Percentiles rank a stretch among this genome's conserved stretches.
These are phyloP conservation scores for Zosterops borbonicus DNA, from an alignment of 2,113 vertebrate genomes.

Conservation along the genomic window DNA sequence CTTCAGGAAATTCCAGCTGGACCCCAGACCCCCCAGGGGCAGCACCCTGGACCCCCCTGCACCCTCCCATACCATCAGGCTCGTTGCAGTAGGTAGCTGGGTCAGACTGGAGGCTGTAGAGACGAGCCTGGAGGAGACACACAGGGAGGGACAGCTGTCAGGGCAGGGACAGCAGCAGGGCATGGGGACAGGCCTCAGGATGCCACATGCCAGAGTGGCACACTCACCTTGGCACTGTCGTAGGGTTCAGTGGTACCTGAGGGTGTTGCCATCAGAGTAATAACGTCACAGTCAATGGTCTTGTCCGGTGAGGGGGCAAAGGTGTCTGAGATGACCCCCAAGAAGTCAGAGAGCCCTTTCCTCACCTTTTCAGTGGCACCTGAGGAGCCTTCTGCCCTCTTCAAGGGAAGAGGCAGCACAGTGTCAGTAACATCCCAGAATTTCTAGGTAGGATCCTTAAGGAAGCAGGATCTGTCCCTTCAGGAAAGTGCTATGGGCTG, in stretches of 20 bases:
- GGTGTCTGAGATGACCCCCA: conserved; percentile 95
- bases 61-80: conserved; percentile 83
- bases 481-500: neutral
- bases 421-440: neutral
- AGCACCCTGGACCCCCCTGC: neutral
- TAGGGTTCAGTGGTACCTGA: conserved; percentile 94
- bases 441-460: fast-evolving
- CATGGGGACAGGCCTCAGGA: fast-evolving
- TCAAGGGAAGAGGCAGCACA: neutral
- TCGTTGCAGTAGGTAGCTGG: conserved; percentile 99
- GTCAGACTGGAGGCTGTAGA: conserved; percentile 96
- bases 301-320: conserved; percentile 94
- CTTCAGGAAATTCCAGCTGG: neutral
- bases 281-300: conserved; percentile 97
- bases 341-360: conserved; percentile 91
- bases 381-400: conserved; percentile 88
- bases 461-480: neutral
- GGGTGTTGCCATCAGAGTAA: conserved; percentile 93
- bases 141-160: neutral
- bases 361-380: conserved; percentile 94
- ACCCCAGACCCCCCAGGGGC: fast-evolving
- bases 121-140: conserved; percentile 83
- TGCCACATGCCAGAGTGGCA: fast-evolving
- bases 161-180: neutral
- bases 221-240: conserved; percentile 89